These are phyloP conservation scores for Diarsia mendica DNA, from an alignment of 2,888 invertebrate species.

Conservation along the genomic window DNA sequence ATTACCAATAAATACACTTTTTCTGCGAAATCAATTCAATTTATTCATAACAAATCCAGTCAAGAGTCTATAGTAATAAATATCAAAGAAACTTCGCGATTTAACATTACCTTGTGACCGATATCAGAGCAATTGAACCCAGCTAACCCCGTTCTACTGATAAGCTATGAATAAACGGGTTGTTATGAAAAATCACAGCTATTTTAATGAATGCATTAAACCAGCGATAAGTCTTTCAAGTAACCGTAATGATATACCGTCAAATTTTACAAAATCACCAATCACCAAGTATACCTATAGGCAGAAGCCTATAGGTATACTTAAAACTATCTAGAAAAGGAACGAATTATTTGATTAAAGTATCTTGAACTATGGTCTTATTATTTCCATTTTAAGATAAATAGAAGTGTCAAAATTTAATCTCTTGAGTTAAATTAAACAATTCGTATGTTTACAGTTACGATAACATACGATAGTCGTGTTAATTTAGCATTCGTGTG, in stretches of 20 bases:
- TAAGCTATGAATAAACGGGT: conserved; percentile 66
- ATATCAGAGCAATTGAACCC: conserved; percentile 66
- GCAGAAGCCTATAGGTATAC: no score
- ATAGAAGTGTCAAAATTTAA: conserved; percentile 13
- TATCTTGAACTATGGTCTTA: conserved; percentile 38
- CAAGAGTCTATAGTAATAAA: conserved; percentile 11
- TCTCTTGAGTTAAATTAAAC: conserved; percentile 5
- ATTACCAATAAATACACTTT: neutral
- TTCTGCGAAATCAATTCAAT: neutral
- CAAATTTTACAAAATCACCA: neutral
- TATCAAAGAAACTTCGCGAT: conserved; percentile 39
- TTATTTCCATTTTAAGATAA: neutral
- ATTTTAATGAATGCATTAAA: conserved; percentile 37
- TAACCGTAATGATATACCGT: neutral
- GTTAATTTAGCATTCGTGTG: conserved; percentile 7
- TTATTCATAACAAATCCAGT: conserved; percentile 20
- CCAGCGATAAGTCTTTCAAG: conserved; percentile 15
- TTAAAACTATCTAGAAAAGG: neutral
- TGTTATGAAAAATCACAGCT: conserved; percentile 61
- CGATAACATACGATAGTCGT: neutral
- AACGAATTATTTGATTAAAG: neutral
- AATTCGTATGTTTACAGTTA: conserved; percentile 13
- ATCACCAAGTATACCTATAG: no score
- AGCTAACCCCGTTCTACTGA: conserved; percentile 64
- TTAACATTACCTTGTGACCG: conserved; percentile 46